Conservation (phyloP, 2,797 vertebrate species). For the Neostethus bicornis region DNA sequence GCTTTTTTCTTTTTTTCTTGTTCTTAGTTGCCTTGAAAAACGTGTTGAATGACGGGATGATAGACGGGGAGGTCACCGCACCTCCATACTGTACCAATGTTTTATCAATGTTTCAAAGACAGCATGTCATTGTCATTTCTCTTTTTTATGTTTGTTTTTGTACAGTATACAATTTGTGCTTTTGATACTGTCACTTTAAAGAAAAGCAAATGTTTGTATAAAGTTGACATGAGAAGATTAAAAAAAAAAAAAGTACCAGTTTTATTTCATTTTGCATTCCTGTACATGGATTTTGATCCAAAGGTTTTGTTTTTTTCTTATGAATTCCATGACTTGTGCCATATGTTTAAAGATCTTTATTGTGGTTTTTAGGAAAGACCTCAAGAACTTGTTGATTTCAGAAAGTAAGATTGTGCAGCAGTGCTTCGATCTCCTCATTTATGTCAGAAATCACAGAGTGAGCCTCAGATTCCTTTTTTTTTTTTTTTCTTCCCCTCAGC, state of each 20-base stretch:
- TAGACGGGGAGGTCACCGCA: constrained; percentile 42
- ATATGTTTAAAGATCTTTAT: constrained; percentile 71
- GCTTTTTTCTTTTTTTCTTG: constrained; percentile 25
- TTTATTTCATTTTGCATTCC: constrained; percentile 80
- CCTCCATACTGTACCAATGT: constrained; percentile 74
- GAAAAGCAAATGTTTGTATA: constrained; percentile 66
- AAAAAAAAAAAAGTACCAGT: constrained; percentile 61
- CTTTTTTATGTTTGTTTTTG: constrained; percentile 46
- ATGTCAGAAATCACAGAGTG: constrained; percentile 12
- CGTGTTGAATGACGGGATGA: constrained; percentile 62
- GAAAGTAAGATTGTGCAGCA: constrained; percentile 49
- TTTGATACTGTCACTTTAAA: constrained; percentile 88
- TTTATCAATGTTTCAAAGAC: constrained; percentile 51
- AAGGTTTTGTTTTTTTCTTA: constrained; percentile 78
- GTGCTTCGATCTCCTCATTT: constrained; percentile 48
- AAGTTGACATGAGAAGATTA: constrained; percentile 61
- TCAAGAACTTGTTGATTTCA: constrained; percentile 45
- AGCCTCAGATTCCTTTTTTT: constrained; percentile 10
- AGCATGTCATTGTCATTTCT: constrained; percentile 39
- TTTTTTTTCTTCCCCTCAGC: constrained; percentile 1
- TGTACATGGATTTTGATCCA: constrained; percentile 75
- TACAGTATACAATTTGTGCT: constrained; percentile 73
- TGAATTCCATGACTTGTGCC: constrained; percentile 83
- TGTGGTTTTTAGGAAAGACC: constrained; percentile 63
- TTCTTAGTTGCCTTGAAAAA: constrained; percentile 76